Base-by-base conservation (phyloP, 1,140 invertebrate genomes). In the Drosophila takahashii region DNA sequence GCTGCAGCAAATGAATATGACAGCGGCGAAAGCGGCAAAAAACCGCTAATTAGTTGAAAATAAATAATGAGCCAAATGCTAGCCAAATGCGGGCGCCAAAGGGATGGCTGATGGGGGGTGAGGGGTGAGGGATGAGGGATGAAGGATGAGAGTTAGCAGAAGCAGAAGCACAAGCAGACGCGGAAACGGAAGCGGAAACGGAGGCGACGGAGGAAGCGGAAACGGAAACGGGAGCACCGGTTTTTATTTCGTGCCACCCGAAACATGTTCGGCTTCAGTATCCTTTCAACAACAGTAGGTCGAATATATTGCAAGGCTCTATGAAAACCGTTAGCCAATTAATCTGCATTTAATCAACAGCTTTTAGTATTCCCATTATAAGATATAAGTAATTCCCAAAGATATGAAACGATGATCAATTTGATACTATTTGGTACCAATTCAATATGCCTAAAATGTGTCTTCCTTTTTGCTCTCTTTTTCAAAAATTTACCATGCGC, bases 41-140 rank as follows among this genome's bases (percentile, higher is more conserved):
- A 76, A 75, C 81, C 83, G 83, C 83, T 87, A 86, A 86, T 86
- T 86, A 87, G 81, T 71, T 86, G 78, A 86, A 86, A 86, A 86
- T 86, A 87, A 87, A 86, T 87, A 87, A 87, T 76, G 75, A 86
- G 74, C 61, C 58, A 71, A 61, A 50, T 70, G 65, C 77, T 64
- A n/a, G 61, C 59, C 65, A 60, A 77, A 61, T 70, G 81, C 59
- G 66, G 65, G 67, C 42, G 60, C 53, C 16, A 53, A 16, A 3
- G 8, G 8, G 26, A 52, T n/a, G 5, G 22, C 3, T 9, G 18
- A 9, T 0, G 48, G 27, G 10, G 0, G 11, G 1, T 18, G 3
- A n/a, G n/a, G n/a, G n/a, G n/a, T n/a, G n/a, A n/a, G n/a, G n/a
- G n/a, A n/a, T 22, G 22, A 22, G 3, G 52, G 37, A 9, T 11